Conservation (phyloP, 2,888 invertebrate genomes). For the Troglohyphantes excavatus region DNA sequence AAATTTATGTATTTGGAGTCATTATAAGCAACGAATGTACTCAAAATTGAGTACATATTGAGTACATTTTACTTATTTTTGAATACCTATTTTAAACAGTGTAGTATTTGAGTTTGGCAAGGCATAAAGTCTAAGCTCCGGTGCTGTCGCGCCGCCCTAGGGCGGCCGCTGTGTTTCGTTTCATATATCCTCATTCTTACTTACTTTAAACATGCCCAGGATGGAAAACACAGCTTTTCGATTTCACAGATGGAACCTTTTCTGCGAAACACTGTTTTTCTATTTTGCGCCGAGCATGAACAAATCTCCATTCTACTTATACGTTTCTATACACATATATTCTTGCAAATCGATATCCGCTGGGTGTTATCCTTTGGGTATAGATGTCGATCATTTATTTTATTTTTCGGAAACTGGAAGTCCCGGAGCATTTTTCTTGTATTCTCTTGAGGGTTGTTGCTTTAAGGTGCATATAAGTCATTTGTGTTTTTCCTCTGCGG, state of each 20-base stretch:
- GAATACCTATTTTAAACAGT: too few relatives aligned
- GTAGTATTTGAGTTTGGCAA: too few relatives aligned
- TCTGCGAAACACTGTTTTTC: neutral
- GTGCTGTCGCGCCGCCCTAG: too few relatives aligned
- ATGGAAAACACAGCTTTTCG: neutral
- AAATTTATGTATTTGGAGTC: too few relatives aligned
- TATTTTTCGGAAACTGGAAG: neutral
- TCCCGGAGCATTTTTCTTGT: neutral
- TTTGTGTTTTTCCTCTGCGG: neutral
- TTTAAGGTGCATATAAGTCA: neutral
- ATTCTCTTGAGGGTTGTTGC: neutral
- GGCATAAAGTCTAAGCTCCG: too few relatives aligned
- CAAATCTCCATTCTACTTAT: neutral
- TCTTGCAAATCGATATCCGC: neutral
- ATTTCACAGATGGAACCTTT: neutral
- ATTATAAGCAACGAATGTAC: too few relatives aligned
- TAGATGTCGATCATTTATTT: neutral
- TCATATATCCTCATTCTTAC: neutral
- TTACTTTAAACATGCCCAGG: neutral
- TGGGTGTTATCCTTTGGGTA: slow-evolving; percentile 6
- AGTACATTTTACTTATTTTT: too few relatives aligned
- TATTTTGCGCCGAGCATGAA: neutral
- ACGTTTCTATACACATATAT: neutral
- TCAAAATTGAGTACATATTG: too few relatives aligned
- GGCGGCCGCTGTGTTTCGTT: neutral